Evolutionary conservation across 2,888 invertebrate species (phyloP).

Genomic region (Cistogaster globosa): DNA sequence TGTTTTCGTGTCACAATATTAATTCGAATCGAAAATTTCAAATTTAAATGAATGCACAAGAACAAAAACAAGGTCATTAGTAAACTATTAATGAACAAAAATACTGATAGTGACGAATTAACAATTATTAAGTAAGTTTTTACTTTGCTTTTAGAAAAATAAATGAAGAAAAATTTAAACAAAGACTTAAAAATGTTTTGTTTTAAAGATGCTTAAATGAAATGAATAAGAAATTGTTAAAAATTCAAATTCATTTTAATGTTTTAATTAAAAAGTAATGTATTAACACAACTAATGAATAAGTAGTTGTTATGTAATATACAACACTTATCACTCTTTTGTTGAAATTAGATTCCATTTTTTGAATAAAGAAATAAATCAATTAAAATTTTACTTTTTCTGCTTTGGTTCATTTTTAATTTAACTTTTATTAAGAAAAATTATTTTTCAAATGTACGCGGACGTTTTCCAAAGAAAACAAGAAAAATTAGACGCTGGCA

Average conservation of each 20-base stretch:
- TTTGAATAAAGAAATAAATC: too few relatives aligned
- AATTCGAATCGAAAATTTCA: conserved; percentile 62
- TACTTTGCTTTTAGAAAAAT: neutral
- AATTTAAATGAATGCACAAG: conserved; percentile 59
- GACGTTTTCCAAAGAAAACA: too few relatives aligned
- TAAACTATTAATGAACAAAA: conserved; percentile 45
- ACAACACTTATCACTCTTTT: too few relatives aligned
- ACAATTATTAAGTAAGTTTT: conserved; percentile 39
- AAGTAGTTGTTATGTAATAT: too few relatives aligned
- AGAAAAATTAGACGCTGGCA: too few relatives aligned
- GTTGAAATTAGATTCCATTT: too few relatives aligned
- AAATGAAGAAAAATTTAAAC: neutral
- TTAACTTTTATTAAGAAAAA: too few relatives aligned
- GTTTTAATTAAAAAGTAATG: too few relatives aligned
- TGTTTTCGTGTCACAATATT: conserved; percentile 50
- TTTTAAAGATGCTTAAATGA: neutral
- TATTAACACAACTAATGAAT: too few relatives aligned
- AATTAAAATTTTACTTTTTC: too few relatives aligned
- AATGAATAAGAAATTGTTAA: neutral
- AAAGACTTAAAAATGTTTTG: neutral
- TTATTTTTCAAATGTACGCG: too few relatives aligned
- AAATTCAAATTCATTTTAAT: neutral
- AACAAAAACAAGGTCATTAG: conserved; percentile 58
- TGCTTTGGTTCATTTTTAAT: too few relatives aligned
- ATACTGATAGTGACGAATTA: conserved; percentile 56